Conservation (phyloP, 2,113 vertebrate genomes). For the Circaetus gallicus region DNA sequence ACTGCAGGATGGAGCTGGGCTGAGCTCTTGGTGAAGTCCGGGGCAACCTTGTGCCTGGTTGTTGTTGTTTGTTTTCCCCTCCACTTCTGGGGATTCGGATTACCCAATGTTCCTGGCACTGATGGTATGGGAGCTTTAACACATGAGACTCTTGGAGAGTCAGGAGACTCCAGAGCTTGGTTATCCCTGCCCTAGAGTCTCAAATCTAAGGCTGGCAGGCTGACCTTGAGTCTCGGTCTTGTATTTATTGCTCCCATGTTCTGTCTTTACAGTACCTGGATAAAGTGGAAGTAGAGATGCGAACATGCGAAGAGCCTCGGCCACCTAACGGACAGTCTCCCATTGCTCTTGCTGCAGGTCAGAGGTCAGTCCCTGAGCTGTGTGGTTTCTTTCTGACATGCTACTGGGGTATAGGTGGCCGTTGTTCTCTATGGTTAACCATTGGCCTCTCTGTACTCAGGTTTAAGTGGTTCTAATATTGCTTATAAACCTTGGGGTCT, state of each 20-base stretch:
- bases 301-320: conserved; percentile 94
- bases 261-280: conserved; percentile 86
- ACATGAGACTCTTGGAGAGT: background rate
- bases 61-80: background rate
- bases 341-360: conserved; percentile 92
- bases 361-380: conserved; percentile 79
- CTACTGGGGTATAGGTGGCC: background rate
- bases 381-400: background rate
- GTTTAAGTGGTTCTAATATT: background rate
- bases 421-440: background rate
- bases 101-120: background rate
- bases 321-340: conserved; percentile 96
- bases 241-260: background rate
- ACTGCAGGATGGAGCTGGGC: background rate
- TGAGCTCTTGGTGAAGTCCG: background rate
- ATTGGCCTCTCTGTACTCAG: background rate
- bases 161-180: background rate
- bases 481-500: background rate
- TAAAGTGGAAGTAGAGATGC: conserved; percentile 98
- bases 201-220: background rate
- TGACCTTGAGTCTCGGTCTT: background rate
- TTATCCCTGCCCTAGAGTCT: background rate
- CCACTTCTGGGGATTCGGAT: background rate
- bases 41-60: background rate
- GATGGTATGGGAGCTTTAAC: background rate